Evolutionary conservation across 1,140 invertebrate genomes (phyloP), one percentile per base, ranked within the genome.

Genomic region (Myzus persicae): DNA sequence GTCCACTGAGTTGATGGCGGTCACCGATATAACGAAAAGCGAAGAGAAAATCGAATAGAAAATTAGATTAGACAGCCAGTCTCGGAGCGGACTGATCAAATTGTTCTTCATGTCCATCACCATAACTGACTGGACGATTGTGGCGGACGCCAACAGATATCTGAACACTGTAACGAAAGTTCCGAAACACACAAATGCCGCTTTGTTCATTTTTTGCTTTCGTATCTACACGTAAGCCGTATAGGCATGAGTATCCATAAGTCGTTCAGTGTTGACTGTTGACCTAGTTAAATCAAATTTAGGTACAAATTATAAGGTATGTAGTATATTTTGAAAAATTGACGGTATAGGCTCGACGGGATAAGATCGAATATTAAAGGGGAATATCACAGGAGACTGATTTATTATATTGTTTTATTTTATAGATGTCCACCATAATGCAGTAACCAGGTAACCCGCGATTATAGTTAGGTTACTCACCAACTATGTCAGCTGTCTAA

Each of bases 161-260:
- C 67, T 92, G 20, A 82, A 26, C 20, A 11, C 14, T 20, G 42
- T 38, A 82, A 92, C 67, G 11, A 31, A 18, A 38, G 46, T 82
- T 82, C 90, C 76, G n/a, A 92, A 46, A 81, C 59, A n/a, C 20
- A 92, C 5, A 48, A 92, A 92, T 22, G 42, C 4, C 9, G 14
- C 46, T 92, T 92, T 92, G 31, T 92, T 51, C 90, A 92, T 92
- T 18, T 67, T 76, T 76, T n/a, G 31, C 11, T 5, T n/a, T 76
- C 14, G 14, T 67, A 18, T 3, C 59, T n/a, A n/a, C 6, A 76
- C 31, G 4, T n/a, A n/a, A n/a, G 31, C 48, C n/a, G n/a, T n/a
- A n/a, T n/a, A n/a, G n/a, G n/a, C n/a, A n/a, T n/a, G n/a, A n/a
- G 14, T 76, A 76, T n/a, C 31, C 36, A n/a, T 5, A 76, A 18